Percentiles rank a stretch among this genome's conserved stretches.
These are phyloP conservation scores for Xiphophorus maculatus DNA, from an alignment of 2,113 vertebrate species.

Conservation along the genomic window DNA sequence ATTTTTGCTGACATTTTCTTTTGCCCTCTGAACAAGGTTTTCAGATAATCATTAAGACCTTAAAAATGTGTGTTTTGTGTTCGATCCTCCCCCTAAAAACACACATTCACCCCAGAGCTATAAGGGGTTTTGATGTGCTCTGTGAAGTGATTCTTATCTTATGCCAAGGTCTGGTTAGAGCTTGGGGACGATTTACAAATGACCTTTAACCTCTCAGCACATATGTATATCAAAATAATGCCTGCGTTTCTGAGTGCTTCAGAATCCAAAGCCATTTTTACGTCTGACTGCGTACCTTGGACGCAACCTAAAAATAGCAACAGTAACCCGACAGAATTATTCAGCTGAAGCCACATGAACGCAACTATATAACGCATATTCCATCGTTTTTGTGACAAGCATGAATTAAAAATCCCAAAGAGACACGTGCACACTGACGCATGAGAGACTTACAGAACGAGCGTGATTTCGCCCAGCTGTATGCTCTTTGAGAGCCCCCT, in stretches of 20 bases:
- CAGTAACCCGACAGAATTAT: not conserved
- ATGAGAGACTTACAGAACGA: conserved; percentile 18
- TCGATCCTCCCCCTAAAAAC: too few relatives aligned
- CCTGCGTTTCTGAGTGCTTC: not conserved
- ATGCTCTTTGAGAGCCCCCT: conserved; percentile 7
- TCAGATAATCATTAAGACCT: not conserved
- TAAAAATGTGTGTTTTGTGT: not conserved
- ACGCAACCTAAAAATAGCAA: conserved; percentile 13
- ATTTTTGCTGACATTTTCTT: too few relatives aligned
- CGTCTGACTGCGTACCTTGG: not conserved
- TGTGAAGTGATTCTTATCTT: conserved; percentile 59
- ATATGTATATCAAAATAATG: conserved; percentile 18
- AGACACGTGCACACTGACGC: not conserved
- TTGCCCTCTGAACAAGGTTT: not conserved
- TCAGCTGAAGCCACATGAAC: not conserved
- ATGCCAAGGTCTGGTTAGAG: conserved; percentile 59
- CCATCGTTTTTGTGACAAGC: conserved; percentile 23
- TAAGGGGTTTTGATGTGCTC: conserved; percentile 21
- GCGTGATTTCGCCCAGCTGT: conserved; percentile 26
- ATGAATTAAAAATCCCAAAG: conserved; percentile 20
- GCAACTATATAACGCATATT: not conserved
- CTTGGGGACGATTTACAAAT: conserved; percentile 58
- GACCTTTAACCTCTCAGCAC: conserved; percentile 41
- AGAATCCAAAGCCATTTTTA: not conserved
- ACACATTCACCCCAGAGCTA: not conserved